A percentile compares a stretch with the other conserved stretches of the same genome.
These are phyloP conservation scores for Crocidura indochinensis DNA, from an alignment of 2,797 vertebrate species.

Conservation along the genomic window DNA sequence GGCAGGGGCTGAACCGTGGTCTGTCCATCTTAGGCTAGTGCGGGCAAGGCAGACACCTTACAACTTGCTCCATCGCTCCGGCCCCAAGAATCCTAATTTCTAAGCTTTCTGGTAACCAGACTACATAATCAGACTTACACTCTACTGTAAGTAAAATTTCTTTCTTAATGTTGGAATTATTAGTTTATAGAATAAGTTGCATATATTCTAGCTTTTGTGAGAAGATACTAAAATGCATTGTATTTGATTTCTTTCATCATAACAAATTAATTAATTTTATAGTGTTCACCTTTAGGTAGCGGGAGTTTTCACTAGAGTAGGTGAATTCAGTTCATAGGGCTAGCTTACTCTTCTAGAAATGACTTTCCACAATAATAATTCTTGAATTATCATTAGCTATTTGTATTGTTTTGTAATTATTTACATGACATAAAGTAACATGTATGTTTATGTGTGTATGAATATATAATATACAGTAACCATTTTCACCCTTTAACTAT, in stretches of 20 bases:
- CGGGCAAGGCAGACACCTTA: no score
- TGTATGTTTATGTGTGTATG: neutral
- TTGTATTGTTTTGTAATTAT: constrained; percentile 21
- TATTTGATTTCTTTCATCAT: neutral
- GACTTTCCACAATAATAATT: constrained; percentile 21
- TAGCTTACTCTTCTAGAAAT: constrained; percentile 46
- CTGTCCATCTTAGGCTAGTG: no score
- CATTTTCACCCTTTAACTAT: neutral
- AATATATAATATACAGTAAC: neutral
- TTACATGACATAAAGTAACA: neutral
- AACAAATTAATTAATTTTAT: constrained; percentile 36
- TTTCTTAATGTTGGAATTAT: constrained; percentile 19
- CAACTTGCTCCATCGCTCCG: no score
- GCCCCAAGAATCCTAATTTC: neutral
- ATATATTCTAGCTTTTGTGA: constrained; percentile 24
- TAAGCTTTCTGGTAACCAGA: neutral
- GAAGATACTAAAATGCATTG: neutral
- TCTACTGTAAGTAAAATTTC: neutral
- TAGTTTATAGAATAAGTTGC: neutral
- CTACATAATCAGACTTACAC: neutral
- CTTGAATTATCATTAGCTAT: constrained; percentile 3
- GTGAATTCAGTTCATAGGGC: neutral
- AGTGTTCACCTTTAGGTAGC: constrained; percentile 48
- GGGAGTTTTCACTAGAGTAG: neutral
- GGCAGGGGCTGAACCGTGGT: no score